Conservation (phyloP, 2,113 vertebrate species). For the Pituophis catenifer region DNA sequence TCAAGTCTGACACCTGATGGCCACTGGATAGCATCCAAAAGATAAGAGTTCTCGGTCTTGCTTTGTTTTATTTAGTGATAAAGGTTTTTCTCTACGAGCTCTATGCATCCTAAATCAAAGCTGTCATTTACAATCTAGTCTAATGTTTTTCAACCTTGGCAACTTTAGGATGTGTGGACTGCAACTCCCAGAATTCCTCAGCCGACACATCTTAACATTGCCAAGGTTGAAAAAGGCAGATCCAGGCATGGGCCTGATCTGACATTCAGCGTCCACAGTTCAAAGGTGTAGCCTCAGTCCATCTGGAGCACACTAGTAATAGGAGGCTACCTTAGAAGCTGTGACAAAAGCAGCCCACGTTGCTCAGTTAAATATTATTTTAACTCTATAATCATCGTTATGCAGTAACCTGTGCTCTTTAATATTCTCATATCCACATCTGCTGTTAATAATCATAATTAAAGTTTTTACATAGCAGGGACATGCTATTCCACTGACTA, state of each 20-base stretch:
- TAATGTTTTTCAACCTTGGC: background rate
- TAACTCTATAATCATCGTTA: background rate
- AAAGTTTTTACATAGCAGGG: background rate
- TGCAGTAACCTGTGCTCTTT: background rate
- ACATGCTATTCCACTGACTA: background rate
- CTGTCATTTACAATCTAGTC: background rate
- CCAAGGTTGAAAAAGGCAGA: background rate
- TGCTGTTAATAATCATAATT: background rate
- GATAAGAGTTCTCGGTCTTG: background rate
- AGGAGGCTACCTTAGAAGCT: background rate
- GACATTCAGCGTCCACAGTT: background rate
- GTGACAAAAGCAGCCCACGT: background rate
- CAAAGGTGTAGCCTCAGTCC: background rate
- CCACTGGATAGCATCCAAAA: background rate
- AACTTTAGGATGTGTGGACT: background rate
- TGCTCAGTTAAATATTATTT: background rate
- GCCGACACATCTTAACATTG: background rate
- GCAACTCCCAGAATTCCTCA: background rate
- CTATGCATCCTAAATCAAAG: background rate
- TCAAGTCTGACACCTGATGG: too few species aligned
- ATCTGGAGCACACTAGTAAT: background rate
- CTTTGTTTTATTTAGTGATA: background rate
- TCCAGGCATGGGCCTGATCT: background rate
- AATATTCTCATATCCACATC: background rate
- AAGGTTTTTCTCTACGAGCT: background rate